Evolutionary conservation across 2,888 invertebrate species (phyloP).

Genomic region (Hyposoter didymator): DNA sequence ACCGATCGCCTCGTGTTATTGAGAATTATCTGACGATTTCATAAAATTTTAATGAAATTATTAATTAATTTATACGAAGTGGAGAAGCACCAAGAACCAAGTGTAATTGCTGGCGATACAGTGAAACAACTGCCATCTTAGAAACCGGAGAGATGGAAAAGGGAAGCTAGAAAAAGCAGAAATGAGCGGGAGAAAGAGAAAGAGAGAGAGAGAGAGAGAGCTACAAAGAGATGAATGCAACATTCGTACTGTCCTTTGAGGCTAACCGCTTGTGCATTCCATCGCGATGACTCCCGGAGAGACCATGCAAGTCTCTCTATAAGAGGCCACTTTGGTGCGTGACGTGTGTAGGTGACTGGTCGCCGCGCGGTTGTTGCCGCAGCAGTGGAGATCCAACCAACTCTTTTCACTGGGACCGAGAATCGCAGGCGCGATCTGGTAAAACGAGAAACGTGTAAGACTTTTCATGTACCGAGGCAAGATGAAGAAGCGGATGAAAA

Average conservation of each 20-base stretch:
- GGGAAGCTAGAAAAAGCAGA: slow-evolving; percentile 50
- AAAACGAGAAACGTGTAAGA: slow-evolving; percentile 44
- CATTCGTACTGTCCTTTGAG: slow-evolving; percentile 73
- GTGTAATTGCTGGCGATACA: background rate
- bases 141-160: slow-evolving; percentile 40
- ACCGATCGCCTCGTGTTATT: background rate
- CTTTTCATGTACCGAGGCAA: slow-evolving; percentile 16
- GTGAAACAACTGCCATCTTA: slow-evolving; percentile 5
- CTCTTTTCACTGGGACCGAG: slow-evolving; percentile 34
- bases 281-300: slow-evolving; percentile 78
- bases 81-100: background rate
- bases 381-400: background rate
- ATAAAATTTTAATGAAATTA: background rate
- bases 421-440: slow-evolving; percentile 48
- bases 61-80: too few relatives aligned
- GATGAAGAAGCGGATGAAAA: slow-evolving; percentile 42
- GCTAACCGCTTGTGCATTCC: slow-evolving; percentile 79
- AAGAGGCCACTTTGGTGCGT: slow-evolving; percentile 61
- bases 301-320: slow-evolving; percentile 43
- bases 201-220: slow-evolving; percentile 44
- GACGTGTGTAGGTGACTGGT: slow-evolving; percentile 58
- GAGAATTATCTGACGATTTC: background rate
- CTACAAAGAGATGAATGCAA: slow-evolving; percentile 46
- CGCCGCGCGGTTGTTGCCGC: slow-evolving; percentile 18
- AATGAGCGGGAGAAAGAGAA: slow-evolving; percentile 41